Evolutionary conservation across 2,888 invertebrate genomes (phyloP).

Genomic region (Pyrgus malvae): DNA sequence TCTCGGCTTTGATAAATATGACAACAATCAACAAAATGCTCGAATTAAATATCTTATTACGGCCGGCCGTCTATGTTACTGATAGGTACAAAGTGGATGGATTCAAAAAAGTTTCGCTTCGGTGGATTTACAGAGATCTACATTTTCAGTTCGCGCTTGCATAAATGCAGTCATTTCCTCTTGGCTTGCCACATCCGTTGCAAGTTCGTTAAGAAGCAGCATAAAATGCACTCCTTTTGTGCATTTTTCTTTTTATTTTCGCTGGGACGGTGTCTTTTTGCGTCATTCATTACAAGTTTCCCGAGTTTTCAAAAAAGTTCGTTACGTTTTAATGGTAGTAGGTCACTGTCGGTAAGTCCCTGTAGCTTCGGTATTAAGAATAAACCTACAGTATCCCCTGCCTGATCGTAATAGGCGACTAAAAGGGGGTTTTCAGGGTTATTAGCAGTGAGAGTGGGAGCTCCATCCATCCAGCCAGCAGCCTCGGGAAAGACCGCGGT

Average conservation of each 20-base stretch:
- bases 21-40: no score
- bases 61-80: no score
- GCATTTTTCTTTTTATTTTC: constrained; percentile 15
- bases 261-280: constrained; percentile 11
- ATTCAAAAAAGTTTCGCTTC: background rate
- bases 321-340: constrained; percentile 5
- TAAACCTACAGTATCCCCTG: no score
- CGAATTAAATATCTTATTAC: no score
- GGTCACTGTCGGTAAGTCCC: background rate
- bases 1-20: no score
- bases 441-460: no score
- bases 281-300: constrained; percentile 21
- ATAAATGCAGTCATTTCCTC: constrained; percentile 26
- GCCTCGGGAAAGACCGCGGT: no score
- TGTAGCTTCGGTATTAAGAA: no score
- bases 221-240: constrained; percentile 16
- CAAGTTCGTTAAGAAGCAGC: constrained; percentile 22
- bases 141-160: constrained; percentile 24
- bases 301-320: background rate
- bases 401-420: no score
- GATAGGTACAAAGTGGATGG: background rate
- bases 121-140: constrained; percentile 16
- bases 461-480: no score
- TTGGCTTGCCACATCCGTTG: constrained; percentile 22
- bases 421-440: no score